Evolutionary conservation across 2,797 vertebrate genomes (phyloP).

Genomic region (Percopsis omiscomaycus): DNA sequence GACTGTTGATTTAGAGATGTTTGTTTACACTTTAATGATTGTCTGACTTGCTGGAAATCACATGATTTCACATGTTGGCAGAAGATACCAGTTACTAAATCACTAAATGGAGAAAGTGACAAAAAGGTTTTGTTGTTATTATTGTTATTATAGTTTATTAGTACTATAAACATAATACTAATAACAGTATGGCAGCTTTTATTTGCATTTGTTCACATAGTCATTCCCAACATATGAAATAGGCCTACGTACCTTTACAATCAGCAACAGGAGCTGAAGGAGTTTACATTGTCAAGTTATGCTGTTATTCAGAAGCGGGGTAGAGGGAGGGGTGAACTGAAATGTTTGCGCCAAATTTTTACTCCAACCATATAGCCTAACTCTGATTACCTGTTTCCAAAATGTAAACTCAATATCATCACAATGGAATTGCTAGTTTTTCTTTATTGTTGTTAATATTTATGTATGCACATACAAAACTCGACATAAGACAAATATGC

Average conservation of each 20-base stretch:
- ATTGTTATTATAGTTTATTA: not conserved
- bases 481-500: no score
- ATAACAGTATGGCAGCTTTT: not conserved
- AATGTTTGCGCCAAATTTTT: not conserved
- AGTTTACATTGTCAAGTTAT: no score
- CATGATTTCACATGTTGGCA: constrained; percentile 64
- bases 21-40: constrained; percentile 61
- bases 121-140: constrained; percentile 3
- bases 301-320: no score
- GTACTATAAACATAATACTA: not conserved
- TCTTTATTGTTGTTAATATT: no score
- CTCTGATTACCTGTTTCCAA: not conserved
- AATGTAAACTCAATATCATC: not conserved
- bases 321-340: no score
- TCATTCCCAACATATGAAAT: constrained; percentile 7
- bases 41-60: constrained; percentile 74
- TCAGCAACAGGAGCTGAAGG: no score
- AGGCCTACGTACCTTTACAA: not conserved
- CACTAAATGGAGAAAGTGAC: not conserved
- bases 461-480: no score
- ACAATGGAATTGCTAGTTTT: not conserved
- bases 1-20: constrained; percentile 67
- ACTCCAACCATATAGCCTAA: not conserved
- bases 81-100: constrained; percentile 1
- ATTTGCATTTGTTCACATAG: not conserved